Evolutionary conservation across 2,113 vertebrate genomes (phyloP).

Genomic region (Chaenogobius annularis): DNA sequence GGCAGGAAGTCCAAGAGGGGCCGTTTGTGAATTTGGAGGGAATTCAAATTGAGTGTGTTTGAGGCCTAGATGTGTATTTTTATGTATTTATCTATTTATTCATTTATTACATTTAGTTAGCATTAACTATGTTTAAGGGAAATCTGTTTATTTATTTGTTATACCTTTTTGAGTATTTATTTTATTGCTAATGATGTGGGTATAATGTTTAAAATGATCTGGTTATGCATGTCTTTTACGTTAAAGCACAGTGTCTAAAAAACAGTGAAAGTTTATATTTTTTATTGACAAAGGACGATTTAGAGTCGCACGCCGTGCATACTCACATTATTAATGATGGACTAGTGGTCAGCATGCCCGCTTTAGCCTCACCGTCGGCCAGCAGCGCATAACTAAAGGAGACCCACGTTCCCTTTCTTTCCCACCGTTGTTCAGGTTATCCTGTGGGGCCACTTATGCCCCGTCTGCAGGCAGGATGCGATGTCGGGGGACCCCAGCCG

Average conservation of each 20-base stretch:
- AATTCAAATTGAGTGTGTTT: constrained; percentile 49
- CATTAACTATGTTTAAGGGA: no score
- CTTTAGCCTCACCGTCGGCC: constrained; percentile 61
- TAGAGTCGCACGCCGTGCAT: constrained; percentile 8
- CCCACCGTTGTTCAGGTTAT: constrained; percentile 82
- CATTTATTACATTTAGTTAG: no score
- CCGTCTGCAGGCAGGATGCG: constrained; percentile 77
- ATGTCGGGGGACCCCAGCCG: constrained; percentile 76
- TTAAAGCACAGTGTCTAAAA: not conserved
- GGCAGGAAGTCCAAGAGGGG: constrained; percentile 75
- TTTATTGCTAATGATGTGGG: no score
- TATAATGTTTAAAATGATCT: no score
- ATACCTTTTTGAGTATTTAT: not conserved
- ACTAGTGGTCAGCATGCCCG: constrained; percentile 50
- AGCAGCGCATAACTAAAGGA: constrained; percentile 45
- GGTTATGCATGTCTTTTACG: no score
- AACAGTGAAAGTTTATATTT: not conserved
- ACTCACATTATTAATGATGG: constrained; percentile 56
- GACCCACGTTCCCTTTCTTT: constrained; percentile 71
- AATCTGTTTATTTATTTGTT: not conserved
- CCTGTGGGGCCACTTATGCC: constrained; percentile 76
- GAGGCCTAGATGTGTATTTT: not conserved
- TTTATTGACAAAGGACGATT: not conserved
- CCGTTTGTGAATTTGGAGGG: constrained; percentile 61
- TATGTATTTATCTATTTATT: no score